phyloP scores from a whole-genome alignment of 2,113 vertebrate species.

The Onychostoma macrolepis region DNA sequence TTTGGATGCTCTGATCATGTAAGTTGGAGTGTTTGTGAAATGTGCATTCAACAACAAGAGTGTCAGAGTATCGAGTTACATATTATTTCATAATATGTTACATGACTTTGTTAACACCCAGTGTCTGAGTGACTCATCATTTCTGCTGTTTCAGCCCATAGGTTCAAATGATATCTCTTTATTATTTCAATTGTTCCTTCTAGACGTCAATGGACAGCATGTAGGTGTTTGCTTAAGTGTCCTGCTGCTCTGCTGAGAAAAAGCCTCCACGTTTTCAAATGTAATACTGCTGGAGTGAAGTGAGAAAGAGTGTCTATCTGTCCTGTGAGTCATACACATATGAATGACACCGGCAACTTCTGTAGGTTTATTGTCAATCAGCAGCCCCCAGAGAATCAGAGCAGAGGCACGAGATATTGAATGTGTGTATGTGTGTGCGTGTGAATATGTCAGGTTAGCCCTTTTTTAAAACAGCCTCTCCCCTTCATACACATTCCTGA shows the following conservation, averaged over 20 bases:
- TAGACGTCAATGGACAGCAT: background rate
- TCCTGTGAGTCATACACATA: background rate
- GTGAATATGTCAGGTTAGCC: constrained; percentile 65
- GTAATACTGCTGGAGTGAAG: background rate
- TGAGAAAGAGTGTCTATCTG: background rate
- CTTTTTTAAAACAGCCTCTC: constrained; percentile 63
- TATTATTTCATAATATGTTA: background rate
- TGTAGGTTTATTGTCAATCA: background rate
- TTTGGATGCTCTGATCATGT: background rate
- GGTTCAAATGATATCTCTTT: background rate
- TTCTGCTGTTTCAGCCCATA: background rate
- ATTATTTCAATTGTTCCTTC: background rate
- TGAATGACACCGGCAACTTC: background rate
- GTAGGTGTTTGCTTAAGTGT: background rate
- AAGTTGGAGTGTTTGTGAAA: background rate
- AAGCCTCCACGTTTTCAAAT: background rate
- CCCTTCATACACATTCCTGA: constrained; percentile 65
- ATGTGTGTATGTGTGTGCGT: background rate
- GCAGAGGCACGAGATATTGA: background rate
- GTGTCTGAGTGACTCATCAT: background rate
- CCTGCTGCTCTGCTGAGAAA: background rate
- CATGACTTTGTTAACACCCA: background rate
- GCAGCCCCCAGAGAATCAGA: background rate
- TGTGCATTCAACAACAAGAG: constrained; percentile 17
- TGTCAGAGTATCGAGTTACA: too few relatives aligned